Conservation (phyloP, 2,113 vertebrate genomes). For the Halcyon malimbica region DNA sequence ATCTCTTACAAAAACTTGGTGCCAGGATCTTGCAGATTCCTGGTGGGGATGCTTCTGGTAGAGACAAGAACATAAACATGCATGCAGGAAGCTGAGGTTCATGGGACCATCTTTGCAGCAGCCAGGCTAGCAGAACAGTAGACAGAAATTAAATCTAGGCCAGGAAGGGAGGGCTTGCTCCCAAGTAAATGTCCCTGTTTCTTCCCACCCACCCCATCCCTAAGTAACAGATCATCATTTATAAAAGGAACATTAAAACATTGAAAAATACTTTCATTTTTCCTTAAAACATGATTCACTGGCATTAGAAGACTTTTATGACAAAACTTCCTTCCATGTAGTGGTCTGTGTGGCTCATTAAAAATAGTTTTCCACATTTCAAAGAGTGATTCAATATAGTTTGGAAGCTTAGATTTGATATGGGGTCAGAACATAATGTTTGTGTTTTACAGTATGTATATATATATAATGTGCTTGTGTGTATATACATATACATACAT, state of each 20-base stretch:
- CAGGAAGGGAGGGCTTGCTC: conserved; percentile 12
- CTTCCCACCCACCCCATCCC: not conserved
- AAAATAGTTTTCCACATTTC: conserved; percentile 28
- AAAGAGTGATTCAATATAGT: not conserved
- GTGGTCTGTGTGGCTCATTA: not conserved
- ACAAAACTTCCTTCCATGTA: not conserved
- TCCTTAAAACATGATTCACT: conserved; percentile 49
- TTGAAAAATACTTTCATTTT: conserved; percentile 51
- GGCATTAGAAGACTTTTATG: conserved; percentile 48
- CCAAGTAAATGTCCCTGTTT: not conserved
- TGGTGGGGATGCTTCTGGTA: not conserved
- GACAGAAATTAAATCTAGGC: conserved; percentile 4
- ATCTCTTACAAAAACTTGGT: not conserved
- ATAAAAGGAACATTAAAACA: conserved; percentile 67
- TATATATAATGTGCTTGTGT: not conserved
- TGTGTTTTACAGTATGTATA: not conserved
- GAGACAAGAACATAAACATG: not conserved
- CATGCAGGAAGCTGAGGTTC: not conserved
- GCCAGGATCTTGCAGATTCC: not conserved
- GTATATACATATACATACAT: not conserved
- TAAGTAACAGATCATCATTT: conserved; percentile 39
- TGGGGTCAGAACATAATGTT: not conserved
- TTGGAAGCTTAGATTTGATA: not conserved
- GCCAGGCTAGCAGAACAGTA: not conserved
- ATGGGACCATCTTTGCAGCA: not conserved